These are phyloP conservation scores for Eristalis arbustorum DNA, from an alignment of 2,888 invertebrate genomes.

Conservation along the genomic window DNA sequence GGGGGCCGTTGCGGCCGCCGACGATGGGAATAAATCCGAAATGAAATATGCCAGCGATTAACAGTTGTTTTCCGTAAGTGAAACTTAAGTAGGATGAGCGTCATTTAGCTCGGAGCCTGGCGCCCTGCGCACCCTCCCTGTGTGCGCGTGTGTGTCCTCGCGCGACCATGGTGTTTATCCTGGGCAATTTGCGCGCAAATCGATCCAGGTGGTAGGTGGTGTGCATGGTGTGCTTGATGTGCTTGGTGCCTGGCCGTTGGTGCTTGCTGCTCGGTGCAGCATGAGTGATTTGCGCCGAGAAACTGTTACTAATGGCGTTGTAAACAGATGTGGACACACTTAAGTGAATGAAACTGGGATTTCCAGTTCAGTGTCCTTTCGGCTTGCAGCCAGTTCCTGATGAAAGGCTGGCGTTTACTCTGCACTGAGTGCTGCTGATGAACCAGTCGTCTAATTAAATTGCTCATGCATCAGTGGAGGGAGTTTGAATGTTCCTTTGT, in stretches of 20 bases:
- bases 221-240: not conserved
- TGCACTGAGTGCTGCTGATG: not conserved
- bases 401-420: not conserved
- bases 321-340: conserved; percentile 69
- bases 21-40: conserved; percentile 60
- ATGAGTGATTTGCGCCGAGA: conserved; percentile 55
- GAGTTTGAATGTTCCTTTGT: no score
- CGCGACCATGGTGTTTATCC: conserved; percentile 51
- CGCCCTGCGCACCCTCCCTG: conserved; percentile 7
- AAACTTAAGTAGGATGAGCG: conserved; percentile 70
- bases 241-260: not conserved
- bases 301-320: conserved; percentile 67
- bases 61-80: conserved; percentile 70
- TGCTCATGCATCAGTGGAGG: not conserved
- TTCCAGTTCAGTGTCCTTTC: conserved; percentile 20
- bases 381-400: not conserved
- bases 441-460: not conserved
- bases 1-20: not conserved
- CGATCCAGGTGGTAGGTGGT: conserved; percentile 62
- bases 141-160: not conserved
- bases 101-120: conserved; percentile 62
- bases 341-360: conserved; percentile 39
- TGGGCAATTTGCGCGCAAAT: conserved; percentile 64
- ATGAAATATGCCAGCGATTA: conserved; percentile 70
- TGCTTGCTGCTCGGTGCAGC: not conserved